Evolutionary conservation across 1,140 invertebrate genomes (phyloP).

Genomic region (Adelges cooleyi): DNA sequence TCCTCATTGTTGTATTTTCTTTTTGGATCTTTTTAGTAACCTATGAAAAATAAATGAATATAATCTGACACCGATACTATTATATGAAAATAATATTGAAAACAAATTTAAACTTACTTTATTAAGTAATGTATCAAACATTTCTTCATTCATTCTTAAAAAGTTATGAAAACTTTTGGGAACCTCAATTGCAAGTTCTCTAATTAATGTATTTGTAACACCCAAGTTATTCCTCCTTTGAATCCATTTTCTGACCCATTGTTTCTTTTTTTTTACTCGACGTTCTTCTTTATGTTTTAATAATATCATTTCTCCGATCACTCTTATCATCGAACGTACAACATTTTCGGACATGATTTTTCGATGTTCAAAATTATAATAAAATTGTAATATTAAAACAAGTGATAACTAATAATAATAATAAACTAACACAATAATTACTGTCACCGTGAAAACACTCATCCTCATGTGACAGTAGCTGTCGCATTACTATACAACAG

Average conservation of each 20-base stretch:
- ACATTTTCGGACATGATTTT: not conserved
- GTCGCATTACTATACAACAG: not conserved
- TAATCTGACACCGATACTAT: not conserved
- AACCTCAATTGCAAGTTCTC: conserved; percentile 4
- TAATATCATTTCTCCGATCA: not conserved
- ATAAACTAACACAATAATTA: not conserved
- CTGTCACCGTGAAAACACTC: not conserved
- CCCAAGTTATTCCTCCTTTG: not conserved
- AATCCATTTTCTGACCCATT: conserved; percentile 18
- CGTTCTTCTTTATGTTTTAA: conserved; percentile 20
- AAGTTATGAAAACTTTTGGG: not conserved
- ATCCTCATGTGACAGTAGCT: not conserved
- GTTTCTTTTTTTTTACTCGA: not conserved
- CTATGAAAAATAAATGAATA: not conserved
- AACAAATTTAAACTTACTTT: not conserved
- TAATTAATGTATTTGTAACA: not conserved
- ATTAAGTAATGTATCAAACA: conserved; percentile 4
- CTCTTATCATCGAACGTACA: not conserved
- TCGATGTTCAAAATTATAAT: no score
- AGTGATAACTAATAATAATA: no score
- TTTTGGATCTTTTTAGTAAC: no score
- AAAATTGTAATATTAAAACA: no score
- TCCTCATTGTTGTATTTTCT: not conserved
- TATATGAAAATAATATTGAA: not conserved
- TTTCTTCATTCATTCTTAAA: not conserved